Base-by-base conservation (phyloP, 2,888 invertebrate genomes). In the Pyrgus malvae region DNA sequence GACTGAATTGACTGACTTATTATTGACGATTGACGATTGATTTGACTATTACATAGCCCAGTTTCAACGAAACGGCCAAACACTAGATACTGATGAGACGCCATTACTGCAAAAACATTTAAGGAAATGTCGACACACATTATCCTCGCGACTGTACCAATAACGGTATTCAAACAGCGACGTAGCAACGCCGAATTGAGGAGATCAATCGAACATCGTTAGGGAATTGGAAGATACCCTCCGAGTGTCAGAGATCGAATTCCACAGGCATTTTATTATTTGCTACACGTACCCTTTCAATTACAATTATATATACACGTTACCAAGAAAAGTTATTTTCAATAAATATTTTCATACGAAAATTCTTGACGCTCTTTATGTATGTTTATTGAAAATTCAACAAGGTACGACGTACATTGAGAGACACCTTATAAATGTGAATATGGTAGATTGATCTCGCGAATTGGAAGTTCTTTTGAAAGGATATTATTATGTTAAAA, bases 201-300 rank as follows among this genome's bases (percentile, higher is more conserved):
- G 17, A 38, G 44, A 51, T 51, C 51, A 51, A 37, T 51, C 51
- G 27, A 44, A 29, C 44, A 51, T 51, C 51, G 44, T 44, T 29
- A 50, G 33, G 17, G 49, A 42, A 42, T 42, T 27, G 27, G 35
- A 44, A 44, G 51, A 44, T 37, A 44, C 29, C 50, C 14, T 44
- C 21, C 29, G 37, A 37, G 38, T 38, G 8, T 21, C 29, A 27
- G 8, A 45, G 29, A 53, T 19, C 45, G 29, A 53, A 45, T 53
- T 51, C 16, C 19, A 53, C 45, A 51, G 37, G 27, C 27, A 44
- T 16, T 53, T 51, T 53, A 51, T 45, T 53, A 53, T 53, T 53
- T 45, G 38, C 38, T 38, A 38, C 53, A 45, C 53, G 45, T 53
- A 45, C 9, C 17, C 38, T 12, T 29, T 45, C 37, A 45, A 45